Evolutionary conservation across 2,113 vertebrate genomes (phyloP).

Genomic region (Hypocryptadius cinnamomeus): DNA sequence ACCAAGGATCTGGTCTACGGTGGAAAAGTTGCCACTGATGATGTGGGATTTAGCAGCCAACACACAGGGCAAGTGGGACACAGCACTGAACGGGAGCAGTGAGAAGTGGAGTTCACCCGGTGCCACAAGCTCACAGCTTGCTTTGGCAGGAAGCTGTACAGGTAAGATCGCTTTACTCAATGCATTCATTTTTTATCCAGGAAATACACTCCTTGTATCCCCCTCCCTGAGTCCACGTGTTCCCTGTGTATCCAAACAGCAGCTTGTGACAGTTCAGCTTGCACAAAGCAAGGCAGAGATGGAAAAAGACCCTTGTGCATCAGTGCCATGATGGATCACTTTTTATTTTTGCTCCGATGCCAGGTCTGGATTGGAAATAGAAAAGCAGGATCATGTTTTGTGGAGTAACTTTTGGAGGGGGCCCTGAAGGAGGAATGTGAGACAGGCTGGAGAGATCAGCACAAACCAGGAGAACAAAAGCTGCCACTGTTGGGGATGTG

Average conservation of each 20-base stretch:
- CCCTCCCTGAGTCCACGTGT: background rate
- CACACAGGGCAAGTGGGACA: background rate
- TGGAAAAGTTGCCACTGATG: background rate
- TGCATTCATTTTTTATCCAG: background rate
- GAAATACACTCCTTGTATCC: background rate
- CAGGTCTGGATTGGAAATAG: constrained; percentile 31
- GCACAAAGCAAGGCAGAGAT: background rate
- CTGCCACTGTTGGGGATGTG: background rate
- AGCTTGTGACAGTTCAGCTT: background rate
- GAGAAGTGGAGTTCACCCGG: background rate
- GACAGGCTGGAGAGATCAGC: background rate
- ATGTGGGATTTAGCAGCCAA: background rate
- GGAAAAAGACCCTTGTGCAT: background rate
- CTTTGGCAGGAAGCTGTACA: background rate
- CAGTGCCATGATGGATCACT: background rate
- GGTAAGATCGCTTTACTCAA: background rate
- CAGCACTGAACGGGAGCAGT: background rate
- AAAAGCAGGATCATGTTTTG: background rate
- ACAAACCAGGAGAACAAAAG: background rate
- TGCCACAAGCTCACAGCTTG: background rate
- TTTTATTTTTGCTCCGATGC: background rate
- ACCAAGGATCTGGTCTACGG: background rate
- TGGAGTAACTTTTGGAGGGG: background rate
- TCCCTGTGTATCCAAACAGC: background rate
- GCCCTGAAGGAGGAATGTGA: background rate